Conservation (phyloP, 2,888 invertebrate species). For the Pterostichus madidus region DNA sequence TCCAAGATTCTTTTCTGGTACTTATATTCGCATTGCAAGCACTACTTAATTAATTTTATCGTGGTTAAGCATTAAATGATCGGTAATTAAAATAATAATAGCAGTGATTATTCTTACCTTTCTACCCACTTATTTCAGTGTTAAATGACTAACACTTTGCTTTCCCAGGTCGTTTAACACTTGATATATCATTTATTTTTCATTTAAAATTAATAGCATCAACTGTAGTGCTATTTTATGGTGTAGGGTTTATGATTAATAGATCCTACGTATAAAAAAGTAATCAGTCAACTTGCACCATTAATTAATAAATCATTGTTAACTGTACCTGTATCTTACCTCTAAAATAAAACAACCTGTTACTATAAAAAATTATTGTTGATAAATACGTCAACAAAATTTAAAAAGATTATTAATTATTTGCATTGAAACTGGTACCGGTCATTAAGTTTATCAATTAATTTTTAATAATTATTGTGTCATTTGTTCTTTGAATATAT, state of each 20-base stretch:
- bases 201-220: conserved; percentile 34
- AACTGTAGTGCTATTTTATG: conserved; percentile 39
- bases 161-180: conserved; percentile 43
- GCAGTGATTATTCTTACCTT: conserved; percentile 45
- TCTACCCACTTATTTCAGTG: conserved; percentile 23
- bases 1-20: not conserved
- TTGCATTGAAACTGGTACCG: no score
- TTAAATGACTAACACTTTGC: conserved; percentile 36
- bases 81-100: conserved; percentile 35
- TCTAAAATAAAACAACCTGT: no score
- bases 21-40: not conserved
- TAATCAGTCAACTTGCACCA: not conserved
- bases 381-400: no score
- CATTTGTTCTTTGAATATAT: no score
- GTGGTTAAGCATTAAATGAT: conserved; percentile 24
- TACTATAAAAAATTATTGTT: no score
- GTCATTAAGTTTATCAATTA: no score
- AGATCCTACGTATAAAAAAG: not conserved
- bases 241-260: conserved; percentile 36
- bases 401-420: no score
- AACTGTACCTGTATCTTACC: no score
- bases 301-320: conserved; percentile 41
- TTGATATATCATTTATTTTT: conserved; percentile 39
- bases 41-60: conserved; percentile 34
- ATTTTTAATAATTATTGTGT: no score